Evolutionary conservation across 92 coral and sea anemone species (phyloP), one percentile per base, ranked within the genome.

Genomic region (Palythoa grandis): DNA sequence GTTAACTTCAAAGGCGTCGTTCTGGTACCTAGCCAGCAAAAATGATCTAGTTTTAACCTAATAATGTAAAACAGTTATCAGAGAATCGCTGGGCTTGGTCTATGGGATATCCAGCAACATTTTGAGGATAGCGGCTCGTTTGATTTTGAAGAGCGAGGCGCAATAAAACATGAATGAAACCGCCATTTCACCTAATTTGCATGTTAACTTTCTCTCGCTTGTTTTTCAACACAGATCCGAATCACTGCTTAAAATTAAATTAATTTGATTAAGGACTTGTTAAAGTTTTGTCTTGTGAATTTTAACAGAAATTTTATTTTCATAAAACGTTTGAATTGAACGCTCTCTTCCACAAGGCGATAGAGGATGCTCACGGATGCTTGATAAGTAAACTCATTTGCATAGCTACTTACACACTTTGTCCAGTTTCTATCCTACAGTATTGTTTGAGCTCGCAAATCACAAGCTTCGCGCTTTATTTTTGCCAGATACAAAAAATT

Each of bases 1-100:
- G 94, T 95, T 95, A 95, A 95, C 98, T 95, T 95, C 69, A 88
- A 88, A 40, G 67, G 86, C 90, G 78, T 89, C 89, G 90, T 72
- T 85, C 82, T 74, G 82, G 83, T 54, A 15, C 71, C 29, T 48
- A 48, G 40, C 66, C 11, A 13, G 82, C 35, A 65, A 79, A 70
- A 43, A 48, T 24, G 61, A 78, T 53, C 19, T 54, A 43, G 79
- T 85, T 74, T 56, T n/a, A 35, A 63, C 10, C n/a, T 56, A 52
- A 66, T 70, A 54, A 78, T 40, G 65, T 79, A 25, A 50, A 39
- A 35, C 15, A 78, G 47, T 14, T 47, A 57, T 76, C 76, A 56
- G 35, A 72, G 82, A 69, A 43, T 89, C 52, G 37, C 25, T 79
- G 16, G 60, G 52, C 52, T 52, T 47, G 66, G 40, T 85, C 79